Evolutionary conservation across 2,797 vertebrate species (phyloP).

Genomic region (Xerus rutilus): DNA sequence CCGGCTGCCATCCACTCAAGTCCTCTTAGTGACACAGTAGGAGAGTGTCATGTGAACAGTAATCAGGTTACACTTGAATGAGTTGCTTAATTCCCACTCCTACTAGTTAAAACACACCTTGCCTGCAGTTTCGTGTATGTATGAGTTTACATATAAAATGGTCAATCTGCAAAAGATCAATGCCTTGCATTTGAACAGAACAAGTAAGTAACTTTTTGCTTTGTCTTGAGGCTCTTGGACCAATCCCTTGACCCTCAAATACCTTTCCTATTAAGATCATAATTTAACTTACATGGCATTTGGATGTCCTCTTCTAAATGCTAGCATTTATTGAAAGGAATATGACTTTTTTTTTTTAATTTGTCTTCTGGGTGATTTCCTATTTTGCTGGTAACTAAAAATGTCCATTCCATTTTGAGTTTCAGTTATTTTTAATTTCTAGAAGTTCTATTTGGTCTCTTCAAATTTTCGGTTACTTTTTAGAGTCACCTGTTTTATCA

Average conservation of each 20-base stretch:
- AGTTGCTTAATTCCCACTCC: not conserved
- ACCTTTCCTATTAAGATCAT: not conserved
- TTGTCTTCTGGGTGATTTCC: not conserved
- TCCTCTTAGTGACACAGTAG: not conserved
- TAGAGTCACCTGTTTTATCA: conserved; percentile 10
- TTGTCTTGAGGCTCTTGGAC: not conserved
- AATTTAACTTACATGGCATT: not conserved
- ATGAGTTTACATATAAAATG: not conserved
- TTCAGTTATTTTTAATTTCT: conserved; percentile 43
- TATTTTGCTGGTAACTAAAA: not conserved
- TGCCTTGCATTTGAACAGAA: not conserved
- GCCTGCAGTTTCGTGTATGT: not conserved
- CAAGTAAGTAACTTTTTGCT: not conserved
- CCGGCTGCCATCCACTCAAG: not conserved
- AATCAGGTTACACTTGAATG: not conserved
- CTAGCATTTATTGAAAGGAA: not conserved
- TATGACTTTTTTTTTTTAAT: not conserved
- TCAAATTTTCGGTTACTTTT: conserved; percentile 3
- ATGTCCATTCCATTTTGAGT: not conserved
- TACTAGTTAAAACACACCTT: not conserved
- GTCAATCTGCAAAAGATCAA: not conserved
- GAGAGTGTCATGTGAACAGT: not conserved
- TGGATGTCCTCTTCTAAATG: not conserved
- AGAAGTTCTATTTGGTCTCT: not conserved
- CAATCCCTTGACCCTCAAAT: not conserved